Conservation (phyloP, 2,888 invertebrate genomes). For the Drosophila hamatofila region DNA sequence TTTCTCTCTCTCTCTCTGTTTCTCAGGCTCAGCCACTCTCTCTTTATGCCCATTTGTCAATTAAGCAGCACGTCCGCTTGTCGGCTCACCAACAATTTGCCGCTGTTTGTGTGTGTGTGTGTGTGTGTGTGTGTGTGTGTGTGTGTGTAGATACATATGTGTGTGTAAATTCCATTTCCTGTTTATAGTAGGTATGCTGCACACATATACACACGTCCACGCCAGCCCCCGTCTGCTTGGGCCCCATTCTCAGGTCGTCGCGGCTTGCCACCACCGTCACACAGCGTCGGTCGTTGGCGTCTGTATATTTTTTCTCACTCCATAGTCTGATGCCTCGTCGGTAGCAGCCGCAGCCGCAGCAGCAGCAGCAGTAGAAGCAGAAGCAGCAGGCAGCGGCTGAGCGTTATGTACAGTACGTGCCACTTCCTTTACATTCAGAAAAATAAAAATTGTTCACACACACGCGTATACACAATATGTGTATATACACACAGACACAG, state of each 20-base stretch:
- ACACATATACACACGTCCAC: slow-evolving; percentile 27
- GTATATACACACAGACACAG: slow-evolving; percentile 17
- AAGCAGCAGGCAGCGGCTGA: slow-evolving; percentile 55
- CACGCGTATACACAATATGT: slow-evolving; percentile 23
- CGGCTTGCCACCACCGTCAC: slow-evolving; percentile 52
- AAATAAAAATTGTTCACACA: slow-evolving; percentile 73
- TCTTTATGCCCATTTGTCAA: slow-evolving; percentile 71
- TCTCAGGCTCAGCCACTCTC: slow-evolving; percentile 40
- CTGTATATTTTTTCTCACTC: slow-evolving; percentile 57
- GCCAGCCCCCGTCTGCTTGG: slow-evolving; percentile 7
- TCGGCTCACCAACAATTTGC: slow-evolving; percentile 65
- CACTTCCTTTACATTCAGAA: slow-evolving; percentile 80
- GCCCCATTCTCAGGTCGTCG: slow-evolving; percentile 42
- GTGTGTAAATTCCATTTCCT: slow-evolving; percentile 79
- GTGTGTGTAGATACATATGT: slow-evolving; percentile 19
- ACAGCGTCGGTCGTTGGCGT: slow-evolving; percentile 54
- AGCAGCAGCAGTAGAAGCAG: slow-evolving; percentile 39
- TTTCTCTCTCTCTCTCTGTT: slow-evolving; percentile 41
- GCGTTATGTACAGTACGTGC: slow-evolving; percentile 77
- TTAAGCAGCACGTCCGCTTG: slow-evolving; percentile 75
- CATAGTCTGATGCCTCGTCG: slow-evolving; percentile 55
- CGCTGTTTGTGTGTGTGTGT: slow-evolving; percentile 24
- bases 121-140: slow-evolving; percentile 23
- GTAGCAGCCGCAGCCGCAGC: slow-evolving; percentile 55
- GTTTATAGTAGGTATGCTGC: slow-evolving; percentile 74